Conservation (phyloP, 1,140 invertebrate species). For the Calephelis virginiensis region DNA sequence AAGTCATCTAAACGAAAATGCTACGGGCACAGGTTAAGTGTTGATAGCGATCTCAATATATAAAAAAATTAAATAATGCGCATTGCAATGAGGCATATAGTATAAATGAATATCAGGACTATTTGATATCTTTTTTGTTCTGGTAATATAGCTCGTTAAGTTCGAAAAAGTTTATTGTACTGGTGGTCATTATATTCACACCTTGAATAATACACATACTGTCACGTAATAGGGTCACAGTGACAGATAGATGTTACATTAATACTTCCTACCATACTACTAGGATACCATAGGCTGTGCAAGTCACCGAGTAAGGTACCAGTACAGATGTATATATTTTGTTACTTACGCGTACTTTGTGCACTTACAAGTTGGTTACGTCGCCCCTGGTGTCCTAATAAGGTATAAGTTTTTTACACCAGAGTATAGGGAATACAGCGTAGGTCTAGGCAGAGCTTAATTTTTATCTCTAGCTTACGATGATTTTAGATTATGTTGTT, state of each 20-base stretch:
- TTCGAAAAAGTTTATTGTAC: neutral
- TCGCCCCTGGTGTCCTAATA: too few relatives aligned
- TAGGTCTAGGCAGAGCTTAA: neutral
- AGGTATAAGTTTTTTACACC: too few relatives aligned
- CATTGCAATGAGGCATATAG: neutral
- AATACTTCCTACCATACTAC: too few relatives aligned
- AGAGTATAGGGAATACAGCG: neutral
- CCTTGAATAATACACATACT: neutral
- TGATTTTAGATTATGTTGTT: slow-evolving; percentile 12
- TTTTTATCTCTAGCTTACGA: slow-evolving; percentile 11
- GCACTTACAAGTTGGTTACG: too few relatives aligned
- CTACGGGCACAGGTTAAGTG: slow-evolving; percentile 20
- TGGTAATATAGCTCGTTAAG: neutral
- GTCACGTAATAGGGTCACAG: too few relatives aligned
- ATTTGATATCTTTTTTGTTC: neutral
- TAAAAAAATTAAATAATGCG: neutral
- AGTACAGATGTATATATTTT: too few relatives aligned
- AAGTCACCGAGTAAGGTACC: too few relatives aligned
- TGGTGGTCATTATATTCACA: neutral
- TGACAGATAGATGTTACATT: too few relatives aligned
- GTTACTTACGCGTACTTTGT: too few relatives aligned
- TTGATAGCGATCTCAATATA: neutral
- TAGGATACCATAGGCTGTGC: too few relatives aligned
- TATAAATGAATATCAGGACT: slow-evolving; percentile 1
- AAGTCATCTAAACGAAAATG: slow-evolving; percentile 20